Conservation (phyloP, 2,888 invertebrate species). For the Ochropleura leucogaster region DNA sequence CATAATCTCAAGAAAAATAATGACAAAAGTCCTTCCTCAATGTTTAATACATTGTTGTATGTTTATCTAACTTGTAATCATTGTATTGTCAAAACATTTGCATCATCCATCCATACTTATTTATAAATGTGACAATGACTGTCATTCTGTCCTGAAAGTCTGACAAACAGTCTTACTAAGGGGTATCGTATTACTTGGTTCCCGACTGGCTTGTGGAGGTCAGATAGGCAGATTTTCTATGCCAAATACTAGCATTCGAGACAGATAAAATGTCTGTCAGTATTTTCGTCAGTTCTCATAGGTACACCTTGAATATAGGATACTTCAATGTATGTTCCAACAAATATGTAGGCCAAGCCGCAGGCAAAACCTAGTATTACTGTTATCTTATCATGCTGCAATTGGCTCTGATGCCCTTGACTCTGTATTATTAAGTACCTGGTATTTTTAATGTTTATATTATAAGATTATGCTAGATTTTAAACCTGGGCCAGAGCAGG, state of each 20-base stretch:
- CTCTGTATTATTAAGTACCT: neutral
- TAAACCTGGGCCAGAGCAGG: too few species aligned
- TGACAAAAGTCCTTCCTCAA: constrained; percentile 27
- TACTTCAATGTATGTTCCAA: too few species aligned
- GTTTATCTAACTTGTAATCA: constrained; percentile 5
- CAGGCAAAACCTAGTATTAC: neutral
- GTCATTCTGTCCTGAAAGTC: too few species aligned
- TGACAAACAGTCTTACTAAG: too few species aligned
- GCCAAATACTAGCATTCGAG: too few species aligned
- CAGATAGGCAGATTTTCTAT: too few species aligned
- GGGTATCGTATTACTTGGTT: too few species aligned
- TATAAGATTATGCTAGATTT: neutral
- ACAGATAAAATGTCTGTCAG: too few species aligned
- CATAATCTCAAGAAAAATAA: constrained; percentile 7
- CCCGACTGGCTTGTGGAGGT: too few species aligned
- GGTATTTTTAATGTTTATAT: constrained; percentile 13
- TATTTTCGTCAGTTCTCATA: too few species aligned
- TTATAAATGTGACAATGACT: neutral
- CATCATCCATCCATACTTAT: neutral
- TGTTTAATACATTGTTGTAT: neutral
- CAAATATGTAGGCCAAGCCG: neutral
- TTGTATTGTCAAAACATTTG: constrained; percentile 19
- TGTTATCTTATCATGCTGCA: constrained; percentile 52
- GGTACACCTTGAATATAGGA: neutral
- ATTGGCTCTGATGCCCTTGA: constrained; percentile 46